Conservation (phyloP, 1,140 invertebrate genomes). For the Drosophila jambulina region DNA sequence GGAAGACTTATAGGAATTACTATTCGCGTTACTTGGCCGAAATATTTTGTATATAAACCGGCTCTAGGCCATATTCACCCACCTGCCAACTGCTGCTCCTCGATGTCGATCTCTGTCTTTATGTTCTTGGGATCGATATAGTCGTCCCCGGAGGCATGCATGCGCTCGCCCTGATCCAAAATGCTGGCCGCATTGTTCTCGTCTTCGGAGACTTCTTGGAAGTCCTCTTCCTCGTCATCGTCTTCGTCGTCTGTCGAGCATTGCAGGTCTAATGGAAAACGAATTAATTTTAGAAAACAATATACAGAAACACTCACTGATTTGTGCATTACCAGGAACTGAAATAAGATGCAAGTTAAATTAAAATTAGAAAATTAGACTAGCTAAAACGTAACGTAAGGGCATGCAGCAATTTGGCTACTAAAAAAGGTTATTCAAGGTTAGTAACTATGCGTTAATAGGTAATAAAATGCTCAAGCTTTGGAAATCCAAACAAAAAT, state of each 20-base stretch:
- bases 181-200: conserved; percentile 86
- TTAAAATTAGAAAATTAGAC: conserved; percentile 4
- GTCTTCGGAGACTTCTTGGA: conserved; percentile 88
- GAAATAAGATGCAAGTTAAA: conserved; percentile 29
- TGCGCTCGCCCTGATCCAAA: conserved; percentile 85
- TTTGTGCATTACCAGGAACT: conserved; percentile 38
- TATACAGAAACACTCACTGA: not conserved
- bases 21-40: not conserved
- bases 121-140: conserved; percentile 78
- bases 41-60: conserved; percentile 4
- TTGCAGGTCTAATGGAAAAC: conserved; percentile 87
- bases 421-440: not conserved
- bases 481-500: conserved; percentile 12
- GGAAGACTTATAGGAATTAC: not conserved
- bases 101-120: conserved; percentile 75
- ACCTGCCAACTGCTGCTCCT: conserved; percentile 69
- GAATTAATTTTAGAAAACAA: conserved; percentile 22
- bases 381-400: conserved; percentile 6
- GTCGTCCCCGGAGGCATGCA: conserved; percentile 61
- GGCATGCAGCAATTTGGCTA: conserved; percentile 11
- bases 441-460: conserved; percentile 17
- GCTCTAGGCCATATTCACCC: conserved; percentile 16
- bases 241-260: conserved; percentile 90
- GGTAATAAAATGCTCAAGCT: not conserved
- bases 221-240: conserved; percentile 88